Base-by-base conservation (phyloP, 2,888 invertebrate species). In the Dyspetes luteomarginatus region DNA sequence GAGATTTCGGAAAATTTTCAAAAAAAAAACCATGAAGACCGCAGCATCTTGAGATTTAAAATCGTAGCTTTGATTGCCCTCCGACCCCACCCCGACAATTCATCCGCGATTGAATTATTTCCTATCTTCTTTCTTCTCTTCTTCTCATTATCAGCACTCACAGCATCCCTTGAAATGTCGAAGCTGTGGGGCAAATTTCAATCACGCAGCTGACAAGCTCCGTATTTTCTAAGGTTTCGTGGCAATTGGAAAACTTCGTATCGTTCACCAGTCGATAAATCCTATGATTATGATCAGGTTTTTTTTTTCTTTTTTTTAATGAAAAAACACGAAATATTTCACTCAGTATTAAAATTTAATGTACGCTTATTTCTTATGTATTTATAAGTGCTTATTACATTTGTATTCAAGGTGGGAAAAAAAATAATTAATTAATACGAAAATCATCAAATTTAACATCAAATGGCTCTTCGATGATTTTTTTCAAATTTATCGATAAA, bases 91-190 rank as follows among this genome's bases (percentile, higher is more conserved):
- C 28, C 1, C 9, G 19, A 19, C 55, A 48, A 62, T 41, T 64
- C 52, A 41, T 60, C 12, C 50, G 28, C 50, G 52, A 67, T 55
- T 67, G 5, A 52, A 36, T 36, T 30, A 43, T 7, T 26, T 12
- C 17, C 4, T 4, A n/a, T 65, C 58, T 24, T 48, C 24, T 30
- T 36, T 26, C 26, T 65, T 48, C 24, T 30, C 24, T 55, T 24
- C 28, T 17, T 48, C 55, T 55, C 62, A 56, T 48, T 36, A 28
- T 56, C 5, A 9, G 4, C 9, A 26, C 55, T 9, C 30, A 41
- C 43, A 55, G 73, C 73, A 73, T 56, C 73, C 73, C 26, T 73
- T 73, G 26, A 73, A 73, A 73, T 56, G 64, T 26, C 73, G 28
- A 26, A 15, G 55, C 55, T 55, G 17, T 72, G 50, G 17, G 52